phyloP scores from a whole-genome alignment of 2,888 invertebrate genomes.

The Rhingia rostrata region DNA sequence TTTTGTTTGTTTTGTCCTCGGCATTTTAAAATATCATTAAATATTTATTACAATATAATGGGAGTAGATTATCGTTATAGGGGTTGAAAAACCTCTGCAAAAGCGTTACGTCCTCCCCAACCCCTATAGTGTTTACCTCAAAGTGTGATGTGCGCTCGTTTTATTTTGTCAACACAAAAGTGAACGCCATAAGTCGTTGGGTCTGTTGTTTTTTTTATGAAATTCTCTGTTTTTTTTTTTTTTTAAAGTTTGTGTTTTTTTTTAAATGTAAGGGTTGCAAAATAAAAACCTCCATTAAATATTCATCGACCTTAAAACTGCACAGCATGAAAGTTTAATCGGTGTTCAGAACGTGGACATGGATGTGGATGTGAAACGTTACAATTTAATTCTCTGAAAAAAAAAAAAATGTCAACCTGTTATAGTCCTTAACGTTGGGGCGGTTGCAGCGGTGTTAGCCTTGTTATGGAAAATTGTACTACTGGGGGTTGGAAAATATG shows the following conservation, averaged over 20 bases:
- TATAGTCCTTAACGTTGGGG: slow-evolving; percentile 56
- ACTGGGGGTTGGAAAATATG: slow-evolving; percentile 15
- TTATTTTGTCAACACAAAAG: slow-evolving; percentile 65
- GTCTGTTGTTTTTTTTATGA: background rate
- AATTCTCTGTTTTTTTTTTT: slow-evolving; percentile 29
- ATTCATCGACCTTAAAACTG: slow-evolving; percentile 63
- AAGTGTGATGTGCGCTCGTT: slow-evolving; percentile 42
- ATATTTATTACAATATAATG: slow-evolving; percentile 72
- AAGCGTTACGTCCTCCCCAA: slow-evolving; percentile 4
- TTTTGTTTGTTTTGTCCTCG: slow-evolving; percentile 55
- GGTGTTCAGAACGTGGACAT: slow-evolving; percentile 15
- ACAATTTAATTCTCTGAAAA: slow-evolving; percentile 54
- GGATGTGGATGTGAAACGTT: slow-evolving; percentile 44
- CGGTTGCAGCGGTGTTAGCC: background rate
- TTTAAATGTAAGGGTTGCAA: slow-evolving; percentile 66
- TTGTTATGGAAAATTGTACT: background rate
- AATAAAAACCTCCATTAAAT: slow-evolving; percentile 69
- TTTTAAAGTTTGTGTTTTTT: slow-evolving; percentile 6
- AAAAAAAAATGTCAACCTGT: slow-evolving; percentile 65
- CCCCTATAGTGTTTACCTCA: slow-evolving; percentile 14
- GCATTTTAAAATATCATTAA: slow-evolving; percentile 73
- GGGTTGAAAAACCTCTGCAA: slow-evolving; percentile 72
- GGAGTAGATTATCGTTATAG: slow-evolving; percentile 74
- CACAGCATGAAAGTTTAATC: slow-evolving; percentile 68
- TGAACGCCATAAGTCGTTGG: slow-evolving; percentile 41